phyloP scores from a whole-genome alignment of 2,113 vertebrate genomes.

The Ophthalmolycus amberensis region DNA sequence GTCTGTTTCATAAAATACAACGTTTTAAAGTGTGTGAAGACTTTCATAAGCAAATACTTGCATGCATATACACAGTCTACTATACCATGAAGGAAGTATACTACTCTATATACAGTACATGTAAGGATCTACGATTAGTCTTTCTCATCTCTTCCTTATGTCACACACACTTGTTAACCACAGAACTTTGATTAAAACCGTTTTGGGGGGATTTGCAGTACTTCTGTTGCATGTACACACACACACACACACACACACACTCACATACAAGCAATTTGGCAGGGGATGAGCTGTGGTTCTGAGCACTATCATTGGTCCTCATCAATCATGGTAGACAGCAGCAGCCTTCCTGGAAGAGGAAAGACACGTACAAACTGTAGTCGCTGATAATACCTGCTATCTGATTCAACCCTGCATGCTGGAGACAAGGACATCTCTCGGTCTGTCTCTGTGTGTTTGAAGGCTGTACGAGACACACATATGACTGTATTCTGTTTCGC shows the following conservation, averaged over 20 bases:
- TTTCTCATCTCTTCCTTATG: background rate
- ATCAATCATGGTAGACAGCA: constrained; percentile 73
- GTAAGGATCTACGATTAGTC: background rate
- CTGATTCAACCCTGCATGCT: constrained; percentile 58
- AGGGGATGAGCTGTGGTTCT: constrained; percentile 59
- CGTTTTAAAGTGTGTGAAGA: background rate
- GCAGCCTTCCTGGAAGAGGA: constrained; percentile 62
- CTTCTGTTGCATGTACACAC: constrained; percentile 1
- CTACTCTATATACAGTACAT: background rate
- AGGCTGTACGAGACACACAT: constrained; percentile 25
- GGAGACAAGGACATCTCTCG: constrained; percentile 54
- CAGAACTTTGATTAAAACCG: background rate
- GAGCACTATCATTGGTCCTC: constrained; percentile 69
- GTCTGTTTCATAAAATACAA: background rate
- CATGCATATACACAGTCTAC: background rate
- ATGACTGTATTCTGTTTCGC: constrained; percentile 12
- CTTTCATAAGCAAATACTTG: background rate
- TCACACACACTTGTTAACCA: background rate
- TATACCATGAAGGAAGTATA: background rate
- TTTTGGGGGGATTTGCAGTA: background rate
- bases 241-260: constrained; percentile 23
- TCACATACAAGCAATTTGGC: constrained; percentile 38
- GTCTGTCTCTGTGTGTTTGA: constrained; percentile 39
- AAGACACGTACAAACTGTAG: constrained; percentile 57
- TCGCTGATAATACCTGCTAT: constrained; percentile 71